Conservation (phyloP, 2,888 invertebrate species). For the Buathra laborator region DNA sequence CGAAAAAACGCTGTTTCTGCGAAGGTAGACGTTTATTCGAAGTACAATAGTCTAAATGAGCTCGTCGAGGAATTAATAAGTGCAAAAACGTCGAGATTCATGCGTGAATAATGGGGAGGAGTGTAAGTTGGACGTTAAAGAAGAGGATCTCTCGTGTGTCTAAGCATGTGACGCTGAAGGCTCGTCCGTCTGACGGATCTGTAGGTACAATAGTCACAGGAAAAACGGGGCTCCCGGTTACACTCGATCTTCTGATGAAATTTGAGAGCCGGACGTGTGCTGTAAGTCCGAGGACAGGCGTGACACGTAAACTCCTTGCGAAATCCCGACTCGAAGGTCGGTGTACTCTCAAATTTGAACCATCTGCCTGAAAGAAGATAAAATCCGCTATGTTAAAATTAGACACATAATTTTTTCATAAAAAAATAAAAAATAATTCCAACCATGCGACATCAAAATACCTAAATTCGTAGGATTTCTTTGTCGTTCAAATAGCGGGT, state of each 20-base stretch:
- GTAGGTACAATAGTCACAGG: conserved; percentile 78
- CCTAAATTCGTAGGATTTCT: conserved; percentile 10
- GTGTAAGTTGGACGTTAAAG: not conserved
- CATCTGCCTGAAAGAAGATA: conserved; percentile 53
- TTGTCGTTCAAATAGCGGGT: not conserved
- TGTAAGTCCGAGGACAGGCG: conserved; percentile 75
- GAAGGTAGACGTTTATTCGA: not conserved
- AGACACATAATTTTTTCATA: not conserved
- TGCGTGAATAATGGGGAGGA: not conserved
- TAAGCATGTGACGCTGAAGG: conserved; percentile 77
- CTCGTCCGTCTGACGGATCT: conserved; percentile 77
- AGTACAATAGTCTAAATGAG: too few relatives aligned
- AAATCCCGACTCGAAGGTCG: conserved; percentile 29
- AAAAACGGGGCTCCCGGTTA: conserved; percentile 75
- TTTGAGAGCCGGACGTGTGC: conserved; percentile 72
- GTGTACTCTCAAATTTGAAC: conserved; percentile 37
- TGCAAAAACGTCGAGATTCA: too few relatives aligned
- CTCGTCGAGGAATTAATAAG: too few relatives aligned
- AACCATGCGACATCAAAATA: conserved; percentile 24
- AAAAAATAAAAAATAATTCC: conserved; percentile 1
- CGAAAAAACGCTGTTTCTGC: not conserved
- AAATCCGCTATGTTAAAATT: conserved; percentile 26
- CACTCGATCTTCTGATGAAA: conserved; percentile 78
- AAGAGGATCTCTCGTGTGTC: conserved; percentile 64
- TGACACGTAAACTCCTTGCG: conserved; percentile 70